A percentile compares a stretch with the other conserved stretches of the same genome.
phyloP scores from a whole-genome alignment of 92 coral and sea anemone species.

The Metridium senile region DNA sequence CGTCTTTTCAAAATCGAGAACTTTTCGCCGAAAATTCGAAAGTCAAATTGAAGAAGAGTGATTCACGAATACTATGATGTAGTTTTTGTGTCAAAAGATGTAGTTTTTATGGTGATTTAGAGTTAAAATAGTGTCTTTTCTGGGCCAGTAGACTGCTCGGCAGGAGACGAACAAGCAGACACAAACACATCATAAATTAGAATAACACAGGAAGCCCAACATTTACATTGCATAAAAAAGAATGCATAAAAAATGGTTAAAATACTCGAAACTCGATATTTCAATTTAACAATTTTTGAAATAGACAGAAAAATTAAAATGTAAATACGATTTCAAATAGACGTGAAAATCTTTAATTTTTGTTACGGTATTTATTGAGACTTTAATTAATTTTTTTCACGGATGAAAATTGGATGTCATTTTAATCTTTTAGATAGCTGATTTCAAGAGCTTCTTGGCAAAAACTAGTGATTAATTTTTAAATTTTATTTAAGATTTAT shows the following conservation, averaged over 20 bases:
- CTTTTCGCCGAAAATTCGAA: neutral
- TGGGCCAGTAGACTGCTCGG: constrained; percentile 46
- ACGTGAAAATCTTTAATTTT: no score
- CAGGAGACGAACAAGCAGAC: constrained; percentile 29
- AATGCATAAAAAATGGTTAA: neutral
- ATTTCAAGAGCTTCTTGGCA: no score
- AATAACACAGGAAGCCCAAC: constrained; percentile 33
- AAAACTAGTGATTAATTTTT: no score
- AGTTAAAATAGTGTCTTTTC: neutral
- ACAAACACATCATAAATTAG: neutral
- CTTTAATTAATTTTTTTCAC: no score
- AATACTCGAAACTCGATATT: no score
- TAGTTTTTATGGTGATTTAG: neutral
- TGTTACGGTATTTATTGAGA: no score
- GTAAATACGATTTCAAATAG: no score
- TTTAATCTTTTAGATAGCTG: no score
- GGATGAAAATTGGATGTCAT: no score
- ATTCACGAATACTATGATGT: constrained; percentile 5
- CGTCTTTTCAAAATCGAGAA: neutral
- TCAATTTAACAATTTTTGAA: no score
- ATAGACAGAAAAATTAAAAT: no score
- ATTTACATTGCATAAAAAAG: neutral
- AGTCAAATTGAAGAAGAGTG: neutral
- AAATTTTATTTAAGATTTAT: no score
- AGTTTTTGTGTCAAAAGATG: neutral